Evolutionary conservation across 2,888 invertebrate species (phyloP).

Genomic region (Margaritifera margaritifera): DNA sequence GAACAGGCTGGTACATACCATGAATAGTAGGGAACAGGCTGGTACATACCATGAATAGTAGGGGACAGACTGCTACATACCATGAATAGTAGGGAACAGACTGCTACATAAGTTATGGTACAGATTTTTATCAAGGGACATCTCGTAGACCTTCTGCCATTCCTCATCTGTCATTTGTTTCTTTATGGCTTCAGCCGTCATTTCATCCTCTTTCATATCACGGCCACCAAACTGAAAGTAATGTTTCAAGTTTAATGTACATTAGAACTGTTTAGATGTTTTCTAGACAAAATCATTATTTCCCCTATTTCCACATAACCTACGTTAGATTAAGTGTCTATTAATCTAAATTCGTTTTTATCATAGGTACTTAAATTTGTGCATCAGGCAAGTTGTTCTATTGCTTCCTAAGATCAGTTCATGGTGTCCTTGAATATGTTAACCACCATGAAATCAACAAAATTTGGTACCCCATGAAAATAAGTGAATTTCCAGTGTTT

Average conservation of each 20-base stretch:
- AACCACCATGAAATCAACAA: too few relatives aligned
- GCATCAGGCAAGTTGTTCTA: too few relatives aligned
- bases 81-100: constrained; percentile 96
- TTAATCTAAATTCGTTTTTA: too few relatives aligned
- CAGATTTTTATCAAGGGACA: constrained; percentile 93
- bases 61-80: constrained; percentile 58
- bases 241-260: neutral
- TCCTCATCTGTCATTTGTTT: constrained; percentile 86
- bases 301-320: too few relatives aligned
- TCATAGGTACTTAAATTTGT: too few relatives aligned
- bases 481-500: too few relatives aligned
- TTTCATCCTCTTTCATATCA: constrained; percentile 87
- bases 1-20: neutral
- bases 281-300: neutral
- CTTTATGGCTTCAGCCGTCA: constrained; percentile 92
- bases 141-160: constrained; percentile 96
- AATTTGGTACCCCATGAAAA: too few relatives aligned
- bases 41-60: too few relatives aligned
- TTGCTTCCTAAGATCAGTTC: too few relatives aligned
- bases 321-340: too few relatives aligned
- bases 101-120: constrained; percentile 92
- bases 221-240: constrained; percentile 83
- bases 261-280: neutral
- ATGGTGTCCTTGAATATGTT: too few relatives aligned
- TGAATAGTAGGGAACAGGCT: neutral